A percentile compares a stretch with the other conserved stretches of the same genome.
phyloP scores from a whole-genome alignment of 2,797 vertebrate species.

The Ptychadena robeensis region DNA sequence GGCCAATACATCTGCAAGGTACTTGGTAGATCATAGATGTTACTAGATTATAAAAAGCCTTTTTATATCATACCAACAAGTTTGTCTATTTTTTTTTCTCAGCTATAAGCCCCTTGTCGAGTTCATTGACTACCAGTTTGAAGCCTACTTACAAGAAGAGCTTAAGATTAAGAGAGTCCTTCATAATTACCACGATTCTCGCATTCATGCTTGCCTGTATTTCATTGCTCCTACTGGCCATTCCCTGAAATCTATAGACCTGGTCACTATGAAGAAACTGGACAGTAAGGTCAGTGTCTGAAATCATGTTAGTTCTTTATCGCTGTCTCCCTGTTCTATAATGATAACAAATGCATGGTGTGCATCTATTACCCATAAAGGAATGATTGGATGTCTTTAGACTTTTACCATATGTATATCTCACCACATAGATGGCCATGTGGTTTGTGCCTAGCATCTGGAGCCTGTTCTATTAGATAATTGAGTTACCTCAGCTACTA shows the following conservation, averaged over 20 bases:
- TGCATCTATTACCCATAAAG: too few relatives aligned
- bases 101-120: conserved; percentile 98
- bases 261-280: conserved; percentile 98
- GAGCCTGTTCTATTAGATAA: too few relatives aligned
- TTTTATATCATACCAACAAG: neutral
- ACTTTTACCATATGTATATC: too few relatives aligned
- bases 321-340: neutral
- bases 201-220: conserved; percentile 94
- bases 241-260: conserved; percentile 93
- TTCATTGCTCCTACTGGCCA: conserved; percentile 97
- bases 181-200: conserved; percentile 94
- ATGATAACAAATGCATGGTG: too few relatives aligned
- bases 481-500: too few relatives aligned
- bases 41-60: neutral
- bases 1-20: too few relatives aligned
- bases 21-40: neutral
- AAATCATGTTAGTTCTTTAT: neutral
- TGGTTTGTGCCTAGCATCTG: too few relatives aligned
- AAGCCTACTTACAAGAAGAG: conserved; percentile 96
- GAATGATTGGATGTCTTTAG: too few relatives aligned
- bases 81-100: conserved; percentile 28
- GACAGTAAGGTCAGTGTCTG: conserved; percentile 91
- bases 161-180: conserved; percentile 95
- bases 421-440: too few relatives aligned
- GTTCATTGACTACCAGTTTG: conserved; percentile 96